A percentile compares a stretch with the other conserved stretches of the same genome.
phyloP scores from a whole-genome alignment of 2,113 vertebrate genomes.

The Phylloscopus whistleri region DNA sequence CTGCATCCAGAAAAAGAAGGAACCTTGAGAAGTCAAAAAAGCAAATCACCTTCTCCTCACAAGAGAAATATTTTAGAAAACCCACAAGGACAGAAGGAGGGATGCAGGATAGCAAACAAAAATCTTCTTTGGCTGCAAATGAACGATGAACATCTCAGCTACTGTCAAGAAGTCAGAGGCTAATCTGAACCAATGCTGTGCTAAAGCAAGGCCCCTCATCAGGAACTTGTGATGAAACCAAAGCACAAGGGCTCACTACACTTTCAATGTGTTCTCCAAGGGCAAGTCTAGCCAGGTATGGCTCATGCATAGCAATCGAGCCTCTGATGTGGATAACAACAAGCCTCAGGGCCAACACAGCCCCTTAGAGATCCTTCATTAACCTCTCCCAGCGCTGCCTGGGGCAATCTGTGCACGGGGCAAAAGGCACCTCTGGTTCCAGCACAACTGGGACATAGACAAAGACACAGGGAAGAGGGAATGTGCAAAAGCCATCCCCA shows the following conservation, averaged over 20 bases:
- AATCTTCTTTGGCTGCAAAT: neutral
- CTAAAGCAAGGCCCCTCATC: neutral
- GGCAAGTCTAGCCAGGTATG: neutral
- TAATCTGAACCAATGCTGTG: neutral
- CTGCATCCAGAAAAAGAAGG: neutral
- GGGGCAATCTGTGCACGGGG: neutral
- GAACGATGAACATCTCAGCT: neutral
- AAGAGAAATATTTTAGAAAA: neutral
- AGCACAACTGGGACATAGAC: neutral
- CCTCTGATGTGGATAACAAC: neutral
- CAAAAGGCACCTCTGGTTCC: neutral
- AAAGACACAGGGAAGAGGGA: neutral
- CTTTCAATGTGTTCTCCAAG: slow-evolving; percentile 31
- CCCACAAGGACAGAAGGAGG: neutral
- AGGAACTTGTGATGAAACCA: neutral
- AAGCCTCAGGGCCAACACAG: neutral
- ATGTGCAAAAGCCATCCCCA: neutral
- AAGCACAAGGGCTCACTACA: slow-evolving; percentile 18
- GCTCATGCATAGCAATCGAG: neutral
- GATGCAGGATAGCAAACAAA: neutral
- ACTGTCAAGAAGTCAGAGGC: neutral
- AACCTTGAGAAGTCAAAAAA: slow-evolving; percentile 45
- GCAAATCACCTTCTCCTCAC: slow-evolving; percentile 17
- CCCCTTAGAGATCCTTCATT: neutral
- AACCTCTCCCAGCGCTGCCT: neutral